Base-by-base conservation (phyloP, 2,113 vertebrate species). In the Paracanthobrama guichenoti region DNA sequence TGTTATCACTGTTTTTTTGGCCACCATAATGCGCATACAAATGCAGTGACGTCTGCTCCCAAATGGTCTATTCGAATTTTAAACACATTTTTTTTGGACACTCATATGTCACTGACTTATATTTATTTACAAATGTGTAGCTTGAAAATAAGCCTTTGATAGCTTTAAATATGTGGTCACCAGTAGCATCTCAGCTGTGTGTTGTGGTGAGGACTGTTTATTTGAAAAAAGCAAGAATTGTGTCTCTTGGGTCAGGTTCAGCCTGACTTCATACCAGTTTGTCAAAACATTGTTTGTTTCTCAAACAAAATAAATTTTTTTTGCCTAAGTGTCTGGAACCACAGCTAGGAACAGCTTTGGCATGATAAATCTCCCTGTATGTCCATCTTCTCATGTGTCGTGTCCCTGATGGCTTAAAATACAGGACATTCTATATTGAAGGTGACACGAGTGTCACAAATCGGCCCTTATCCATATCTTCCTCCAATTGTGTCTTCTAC, bases 391-490 rank as follows among this genome's bases (percentile, higher is more conserved):
- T 14, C 6, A 46, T 48, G 12, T 5, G 39, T 48, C 0, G 6
- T 26, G 42, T 16, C 42, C n/a, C 22, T 5, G 8, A 59, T 55
- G 46, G 20, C 22, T 44, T 26, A n/a, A 59, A 44, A 8, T 14
- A 79, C 26, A 77, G 16, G 57, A 20, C 2, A 8, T 55, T 60
- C 20, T 26, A 78, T 16, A 78, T 18, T 60, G 55, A 60, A 60
- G 35, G 76, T 64, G 39, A 28, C 59, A 31, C 2, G 4, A 66
- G 60, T 53, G 78, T 67, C 78, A 80, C 78, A 80, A 66, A 66
- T 66, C 24, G 26, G 16, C 78, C 60, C 44, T 80, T 64, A 35
- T 75, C 39, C 60, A 80, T 79, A 79, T 73, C 50, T 84, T 42
- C 22, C 26, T 67, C 28, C 64, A 75, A 50, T 50, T 6, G 66